These are phyloP conservation scores for Amiota mariae DNA, from an alignment of 2,888 invertebrate genomes.

Conservation along the genomic window DNA sequence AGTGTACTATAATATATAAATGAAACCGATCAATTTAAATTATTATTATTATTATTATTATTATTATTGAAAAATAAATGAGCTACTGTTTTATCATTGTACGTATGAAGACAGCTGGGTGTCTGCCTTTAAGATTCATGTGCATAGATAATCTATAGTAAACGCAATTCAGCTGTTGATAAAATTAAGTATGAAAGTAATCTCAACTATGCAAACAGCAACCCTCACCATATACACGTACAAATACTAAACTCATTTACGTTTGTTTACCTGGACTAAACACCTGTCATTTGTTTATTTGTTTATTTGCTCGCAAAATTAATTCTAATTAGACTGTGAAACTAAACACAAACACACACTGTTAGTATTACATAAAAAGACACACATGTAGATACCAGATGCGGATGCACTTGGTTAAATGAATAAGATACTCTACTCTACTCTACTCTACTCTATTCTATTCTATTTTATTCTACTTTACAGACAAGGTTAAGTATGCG, in stretches of 20 bases:
- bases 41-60: too few relatives aligned
- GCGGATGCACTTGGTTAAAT: conserved; percentile 7
- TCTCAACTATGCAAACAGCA: too few relatives aligned
- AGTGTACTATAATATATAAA: too few relatives aligned
- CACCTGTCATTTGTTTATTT: conserved; percentile 3
- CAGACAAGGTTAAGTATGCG: conserved; percentile 4
- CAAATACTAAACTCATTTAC: background rate
- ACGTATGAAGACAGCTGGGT: too few relatives aligned
- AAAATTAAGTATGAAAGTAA: background rate
- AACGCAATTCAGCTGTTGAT: conserved; percentile 3
- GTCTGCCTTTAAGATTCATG: too few relatives aligned
- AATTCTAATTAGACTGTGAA: background rate
- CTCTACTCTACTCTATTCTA: too few relatives aligned
- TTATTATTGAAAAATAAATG: too few relatives aligned
- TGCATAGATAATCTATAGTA: background rate
- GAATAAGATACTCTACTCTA: background rate
- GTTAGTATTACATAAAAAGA: background rate
- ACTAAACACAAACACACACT: background rate
- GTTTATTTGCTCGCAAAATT: background rate
- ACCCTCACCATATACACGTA: background rate
- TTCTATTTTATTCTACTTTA: too few relatives aligned
- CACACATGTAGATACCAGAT: background rate
- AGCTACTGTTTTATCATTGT: too few relatives aligned
- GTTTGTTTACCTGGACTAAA: conserved; percentile 8
- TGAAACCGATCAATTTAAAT: too few relatives aligned